These are phyloP conservation scores for Peucedramus taeniatus DNA, from an alignment of 2,113 vertebrate genomes.

Conservation along the genomic window DNA sequence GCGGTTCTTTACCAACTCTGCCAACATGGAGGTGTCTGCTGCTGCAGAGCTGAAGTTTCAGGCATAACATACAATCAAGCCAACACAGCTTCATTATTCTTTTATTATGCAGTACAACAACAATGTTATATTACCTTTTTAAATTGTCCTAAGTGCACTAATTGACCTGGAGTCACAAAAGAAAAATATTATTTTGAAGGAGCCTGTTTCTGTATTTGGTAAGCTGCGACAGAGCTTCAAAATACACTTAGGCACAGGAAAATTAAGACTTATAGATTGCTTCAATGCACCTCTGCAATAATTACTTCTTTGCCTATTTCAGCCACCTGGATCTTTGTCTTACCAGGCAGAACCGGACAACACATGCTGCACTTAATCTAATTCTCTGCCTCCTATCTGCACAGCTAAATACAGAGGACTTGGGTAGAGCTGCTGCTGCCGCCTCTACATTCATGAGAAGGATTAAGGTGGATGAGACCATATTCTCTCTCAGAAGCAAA, in stretches of 20 bases:
- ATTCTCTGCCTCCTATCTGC: background rate
- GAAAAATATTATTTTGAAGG: background rate
- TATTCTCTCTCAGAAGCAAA: background rate
- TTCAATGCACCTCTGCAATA: background rate
- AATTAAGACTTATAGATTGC: background rate
- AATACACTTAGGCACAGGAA: background rate
- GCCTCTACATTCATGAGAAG: background rate
- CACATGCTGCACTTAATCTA: background rate
- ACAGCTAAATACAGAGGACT: background rate
- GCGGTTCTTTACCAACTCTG: background rate
- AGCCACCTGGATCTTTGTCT: background rate
- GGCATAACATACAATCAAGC: background rate
- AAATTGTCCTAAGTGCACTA: background rate
- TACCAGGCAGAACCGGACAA: background rate
- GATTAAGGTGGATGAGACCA: background rate
- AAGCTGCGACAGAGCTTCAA: background rate
- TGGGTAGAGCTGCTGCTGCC: background rate
- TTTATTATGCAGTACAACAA: background rate
- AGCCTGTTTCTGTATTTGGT: background rate
- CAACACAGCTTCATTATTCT: background rate
- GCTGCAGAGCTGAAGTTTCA: background rate
- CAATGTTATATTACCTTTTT: background rate
- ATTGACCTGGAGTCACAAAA: background rate
- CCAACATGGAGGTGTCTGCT: background rate
- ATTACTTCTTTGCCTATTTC: background rate